Conservation (phyloP, 2,888 invertebrate species). For the Athripsodes cinereus region DNA sequence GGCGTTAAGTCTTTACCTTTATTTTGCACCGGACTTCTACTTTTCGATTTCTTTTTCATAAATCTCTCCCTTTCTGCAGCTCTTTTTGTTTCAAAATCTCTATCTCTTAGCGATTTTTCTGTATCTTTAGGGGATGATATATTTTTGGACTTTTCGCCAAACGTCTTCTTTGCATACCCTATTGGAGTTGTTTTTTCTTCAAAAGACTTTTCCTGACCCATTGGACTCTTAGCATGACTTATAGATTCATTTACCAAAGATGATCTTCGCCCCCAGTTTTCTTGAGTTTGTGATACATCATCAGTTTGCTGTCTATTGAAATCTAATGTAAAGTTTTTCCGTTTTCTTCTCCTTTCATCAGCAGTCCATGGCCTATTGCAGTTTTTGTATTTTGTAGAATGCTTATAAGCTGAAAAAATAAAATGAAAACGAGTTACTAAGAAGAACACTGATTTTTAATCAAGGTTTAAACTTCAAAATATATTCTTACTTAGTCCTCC, state of each 20-base stretch:
- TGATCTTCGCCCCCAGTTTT: slow-evolving; percentile 42
- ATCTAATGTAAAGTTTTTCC: slow-evolving; percentile 72
- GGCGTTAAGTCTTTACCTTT: slow-evolving; percentile 36
- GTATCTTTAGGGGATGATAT: slow-evolving; percentile 44
- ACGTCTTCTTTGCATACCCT: slow-evolving; percentile 24
- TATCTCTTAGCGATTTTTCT: slow-evolving; percentile 42
- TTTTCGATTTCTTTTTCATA: slow-evolving; percentile 45
- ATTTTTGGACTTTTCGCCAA: slow-evolving; percentile 43
- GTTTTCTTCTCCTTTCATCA: slow-evolving; percentile 65
- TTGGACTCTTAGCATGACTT: slow-evolving; percentile 30
- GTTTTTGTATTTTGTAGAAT: slow-evolving; percentile 47
- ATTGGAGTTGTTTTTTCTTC: slow-evolving; percentile 36
- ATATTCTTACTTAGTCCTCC: slow-evolving; percentile 44
- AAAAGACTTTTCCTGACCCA: slow-evolving; percentile 18
- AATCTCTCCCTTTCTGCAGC: slow-evolving; percentile 45
- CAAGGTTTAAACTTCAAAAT: neutral
- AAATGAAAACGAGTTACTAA: neutral
- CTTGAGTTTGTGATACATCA: slow-evolving; percentile 49
- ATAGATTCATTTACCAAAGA: slow-evolving; percentile 32
- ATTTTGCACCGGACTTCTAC: slow-evolving; percentile 46
- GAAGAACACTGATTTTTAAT: neutral
- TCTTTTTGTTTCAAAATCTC: slow-evolving; percentile 40
- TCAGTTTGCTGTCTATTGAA: slow-evolving; percentile 53
- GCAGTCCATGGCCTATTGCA: slow-evolving; percentile 53
- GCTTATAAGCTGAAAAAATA: slow-evolving; percentile 40